phyloP scores from a whole-genome alignment of 2,888 invertebrate species.

The Siphlonurus alternatus region DNA sequence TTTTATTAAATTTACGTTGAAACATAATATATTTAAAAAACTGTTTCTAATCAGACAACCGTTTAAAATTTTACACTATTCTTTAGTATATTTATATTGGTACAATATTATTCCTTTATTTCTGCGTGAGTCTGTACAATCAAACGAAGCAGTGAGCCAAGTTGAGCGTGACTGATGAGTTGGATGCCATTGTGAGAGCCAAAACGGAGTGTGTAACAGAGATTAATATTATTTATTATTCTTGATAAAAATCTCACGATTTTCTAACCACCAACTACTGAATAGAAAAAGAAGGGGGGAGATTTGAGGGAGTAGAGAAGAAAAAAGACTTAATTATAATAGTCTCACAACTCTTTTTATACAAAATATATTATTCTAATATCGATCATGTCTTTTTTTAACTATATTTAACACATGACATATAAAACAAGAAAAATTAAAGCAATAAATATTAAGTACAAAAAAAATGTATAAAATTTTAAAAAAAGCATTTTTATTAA shows the following conservation, averaged over 20 bases:
- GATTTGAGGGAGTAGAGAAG: no score
- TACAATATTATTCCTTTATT: no score
- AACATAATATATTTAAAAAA: no score
- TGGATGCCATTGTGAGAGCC: slow-evolving; percentile 2
- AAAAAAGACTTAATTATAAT: not conserved
- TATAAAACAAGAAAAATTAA: not conserved
- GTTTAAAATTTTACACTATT: no score
- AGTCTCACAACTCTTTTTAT: no score
- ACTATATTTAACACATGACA: not conserved
- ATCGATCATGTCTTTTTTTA: not conserved
- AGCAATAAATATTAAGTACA: no score
- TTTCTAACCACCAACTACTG: not conserved
- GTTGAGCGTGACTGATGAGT: not conserved
- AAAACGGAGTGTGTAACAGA: not conserved
- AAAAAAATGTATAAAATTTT: no score
- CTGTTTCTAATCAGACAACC: no score
- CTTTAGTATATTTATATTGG: no score
- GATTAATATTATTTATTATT: not conserved
- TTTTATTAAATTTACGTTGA: no score
- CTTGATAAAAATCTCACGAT: not conserved
- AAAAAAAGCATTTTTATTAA: no score
- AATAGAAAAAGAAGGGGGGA: not conserved
- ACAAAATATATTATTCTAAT: not conserved
- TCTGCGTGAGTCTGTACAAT: no score
- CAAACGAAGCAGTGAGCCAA: not conserved